Percentiles rank a stretch among this genome's conserved stretches.
Evolutionary conservation across 2,113 vertebrate genomes (phyloP).

Genomic region (Lonchura striata): DNA sequence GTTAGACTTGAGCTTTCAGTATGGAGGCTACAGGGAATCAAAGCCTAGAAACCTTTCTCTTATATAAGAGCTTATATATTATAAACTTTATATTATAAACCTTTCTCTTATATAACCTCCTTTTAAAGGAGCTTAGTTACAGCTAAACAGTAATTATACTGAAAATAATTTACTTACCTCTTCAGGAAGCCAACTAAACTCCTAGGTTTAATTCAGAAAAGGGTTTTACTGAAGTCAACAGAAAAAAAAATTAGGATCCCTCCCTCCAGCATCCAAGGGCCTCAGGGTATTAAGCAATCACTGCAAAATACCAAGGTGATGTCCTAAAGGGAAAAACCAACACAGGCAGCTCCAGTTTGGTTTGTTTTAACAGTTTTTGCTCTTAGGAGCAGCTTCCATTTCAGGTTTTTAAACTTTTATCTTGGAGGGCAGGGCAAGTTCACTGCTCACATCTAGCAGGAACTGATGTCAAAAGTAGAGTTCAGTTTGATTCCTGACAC

Average conservation of each 20-base stretch:
- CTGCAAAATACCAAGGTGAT: not conserved
- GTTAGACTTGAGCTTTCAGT: not conserved
- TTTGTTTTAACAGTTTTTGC: not conserved
- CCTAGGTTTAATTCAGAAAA: not conserved
- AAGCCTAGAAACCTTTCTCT: not conserved
- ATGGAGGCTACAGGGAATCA: not conserved
- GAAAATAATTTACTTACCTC: not conserved
- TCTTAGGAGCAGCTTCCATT: not conserved
- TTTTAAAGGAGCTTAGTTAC: not conserved
- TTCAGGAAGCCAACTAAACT: not conserved
- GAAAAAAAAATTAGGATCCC: not conserved
- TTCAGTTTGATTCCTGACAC: slow-evolving; percentile 15
- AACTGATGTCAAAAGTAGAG: not conserved
- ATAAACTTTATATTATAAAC: not conserved
- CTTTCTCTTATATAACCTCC: not conserved
- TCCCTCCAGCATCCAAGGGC: not conserved
- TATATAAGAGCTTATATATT: not conserved
- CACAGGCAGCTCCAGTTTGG: not conserved
- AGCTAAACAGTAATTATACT: not conserved
- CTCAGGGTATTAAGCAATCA: not conserved
- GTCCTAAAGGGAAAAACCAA: not conserved
- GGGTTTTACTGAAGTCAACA: not conserved
- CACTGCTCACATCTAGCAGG: not conserved
- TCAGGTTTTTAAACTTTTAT: not conserved
- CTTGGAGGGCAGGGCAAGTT: not conserved